Percentiles rank a stretch among this genome's conserved stretches.
Conservation (phyloP, 1,140 invertebrate genomes). For the Orussus abietinus region DNA sequence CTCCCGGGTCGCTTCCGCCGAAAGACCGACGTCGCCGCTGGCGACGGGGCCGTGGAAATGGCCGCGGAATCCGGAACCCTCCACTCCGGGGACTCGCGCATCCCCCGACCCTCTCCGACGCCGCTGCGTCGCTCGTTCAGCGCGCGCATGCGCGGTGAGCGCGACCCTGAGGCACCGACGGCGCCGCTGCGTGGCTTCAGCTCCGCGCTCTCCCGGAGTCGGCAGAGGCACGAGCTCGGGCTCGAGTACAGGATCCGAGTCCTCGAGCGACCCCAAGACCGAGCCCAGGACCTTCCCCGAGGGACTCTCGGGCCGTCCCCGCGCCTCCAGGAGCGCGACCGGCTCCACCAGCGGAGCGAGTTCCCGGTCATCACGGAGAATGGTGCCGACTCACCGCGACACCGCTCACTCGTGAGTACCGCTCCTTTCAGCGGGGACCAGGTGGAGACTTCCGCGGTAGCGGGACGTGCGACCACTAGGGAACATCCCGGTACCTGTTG, state of each 20-base stretch:
- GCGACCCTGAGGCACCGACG: too few species aligned
- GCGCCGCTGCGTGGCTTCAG: constrained; percentile 17
- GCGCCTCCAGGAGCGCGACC: constrained; percentile 25
- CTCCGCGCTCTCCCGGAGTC: constrained; percentile 17
- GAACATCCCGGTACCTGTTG: not conserved
- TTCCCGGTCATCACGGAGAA: constrained; percentile 48
- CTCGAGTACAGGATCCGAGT: constrained; percentile 32
- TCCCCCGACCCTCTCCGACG: constrained; percentile 46
- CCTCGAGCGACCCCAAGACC: constrained; percentile 35
- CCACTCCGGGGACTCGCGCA: constrained; percentile 38
- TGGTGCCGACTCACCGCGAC: constrained; percentile 39
- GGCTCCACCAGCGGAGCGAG: constrained; percentile 27
- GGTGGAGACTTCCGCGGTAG: not conserved
- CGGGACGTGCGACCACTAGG: not conserved
- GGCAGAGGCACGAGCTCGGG: constrained; percentile 24
- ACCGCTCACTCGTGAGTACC: constrained; percentile 37
- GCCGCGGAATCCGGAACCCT: too few species aligned
- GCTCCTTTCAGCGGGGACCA: not conserved
- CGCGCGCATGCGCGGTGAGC: constrained; percentile 46
- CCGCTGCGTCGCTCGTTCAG: constrained; percentile 49
- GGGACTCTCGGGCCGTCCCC: constrained; percentile 21
- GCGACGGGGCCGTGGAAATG: too few species aligned
- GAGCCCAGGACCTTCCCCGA: constrained; percentile 24
- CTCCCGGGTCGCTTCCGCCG: too few species aligned
- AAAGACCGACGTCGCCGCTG: too few species aligned